Evolutionary conservation across 2,888 invertebrate species (phyloP).

Genomic region (Eristalinus aeneus): DNA sequence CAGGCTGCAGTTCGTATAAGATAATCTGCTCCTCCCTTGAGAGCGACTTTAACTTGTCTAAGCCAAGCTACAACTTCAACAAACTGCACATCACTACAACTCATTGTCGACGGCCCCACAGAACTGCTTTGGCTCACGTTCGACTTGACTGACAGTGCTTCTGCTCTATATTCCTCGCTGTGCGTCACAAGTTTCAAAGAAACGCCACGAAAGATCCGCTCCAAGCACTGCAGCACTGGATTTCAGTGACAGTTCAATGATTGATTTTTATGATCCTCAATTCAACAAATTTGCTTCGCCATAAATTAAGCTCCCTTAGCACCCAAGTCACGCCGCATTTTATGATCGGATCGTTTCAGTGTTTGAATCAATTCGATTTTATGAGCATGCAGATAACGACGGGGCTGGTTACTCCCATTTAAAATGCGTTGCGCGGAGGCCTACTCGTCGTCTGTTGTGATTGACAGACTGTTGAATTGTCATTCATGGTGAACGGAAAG

Average conservation of each 20-base stretch:
- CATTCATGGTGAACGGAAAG: not conserved
- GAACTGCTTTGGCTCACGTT: not conserved
- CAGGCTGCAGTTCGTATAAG: no score
- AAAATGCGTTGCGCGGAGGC: not conserved
- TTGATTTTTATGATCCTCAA: not conserved
- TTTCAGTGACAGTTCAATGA: not conserved
- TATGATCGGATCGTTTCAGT: not conserved
- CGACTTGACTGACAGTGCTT: not conserved
- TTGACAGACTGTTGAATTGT: not conserved
- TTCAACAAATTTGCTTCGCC: not conserved
- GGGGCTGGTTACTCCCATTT: not conserved
- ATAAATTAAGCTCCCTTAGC: not conserved
- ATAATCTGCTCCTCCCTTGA: no score
- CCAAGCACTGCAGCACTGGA: not conserved
- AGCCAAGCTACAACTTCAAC: no score
- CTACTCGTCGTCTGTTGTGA: not conserved
- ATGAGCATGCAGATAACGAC: not conserved
- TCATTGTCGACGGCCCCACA: not conserved
- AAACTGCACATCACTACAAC: no score
- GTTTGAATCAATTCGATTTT: not conserved
- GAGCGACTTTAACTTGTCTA: no score
- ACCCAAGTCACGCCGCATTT: not conserved
- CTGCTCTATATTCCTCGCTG: not conserved
- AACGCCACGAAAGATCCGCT: not conserved
- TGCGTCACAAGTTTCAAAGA: not conserved